These are phyloP conservation scores for Motacilla alba DNA, from an alignment of 2,113 vertebrate species.

Conservation along the genomic window DNA sequence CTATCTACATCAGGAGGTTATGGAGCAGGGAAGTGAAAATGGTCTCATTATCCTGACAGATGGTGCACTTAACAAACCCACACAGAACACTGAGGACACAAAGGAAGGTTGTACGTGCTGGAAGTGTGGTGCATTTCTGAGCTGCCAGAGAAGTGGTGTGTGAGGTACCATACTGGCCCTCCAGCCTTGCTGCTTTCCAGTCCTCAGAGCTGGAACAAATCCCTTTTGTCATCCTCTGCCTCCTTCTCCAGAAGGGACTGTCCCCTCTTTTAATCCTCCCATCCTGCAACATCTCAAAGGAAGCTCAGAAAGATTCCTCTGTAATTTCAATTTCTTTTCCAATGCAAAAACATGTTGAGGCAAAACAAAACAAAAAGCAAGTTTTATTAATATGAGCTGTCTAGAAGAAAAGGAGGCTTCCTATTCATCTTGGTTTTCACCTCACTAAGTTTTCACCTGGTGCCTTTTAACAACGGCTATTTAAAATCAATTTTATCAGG, in stretches of 20 bases:
- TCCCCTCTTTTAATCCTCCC: not conserved
- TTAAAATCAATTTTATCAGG: slow-evolving; percentile 34
- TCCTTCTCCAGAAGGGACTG: not conserved
- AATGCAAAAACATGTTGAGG: not conserved
- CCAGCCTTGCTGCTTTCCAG: not conserved
- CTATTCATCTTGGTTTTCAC: not conserved
- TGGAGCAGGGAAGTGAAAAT: slow-evolving; percentile 5
- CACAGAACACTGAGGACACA: not conserved
- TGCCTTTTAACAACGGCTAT: not conserved
- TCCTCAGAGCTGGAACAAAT: not conserved
- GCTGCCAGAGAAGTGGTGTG: not conserved
- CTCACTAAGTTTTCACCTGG: not conserved
- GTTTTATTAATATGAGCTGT: not conserved
- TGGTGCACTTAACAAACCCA: not conserved
- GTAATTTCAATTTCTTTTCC: not conserved
- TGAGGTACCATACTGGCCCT: not conserved
- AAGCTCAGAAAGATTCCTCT: not conserved
- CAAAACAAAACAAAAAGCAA: not conserved
- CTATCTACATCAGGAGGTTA: not conserved
- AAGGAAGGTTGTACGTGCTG: not conserved
- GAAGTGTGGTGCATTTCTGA: not conserved
- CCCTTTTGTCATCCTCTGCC: not conserved
- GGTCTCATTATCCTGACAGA: slow-evolving; percentile 12
- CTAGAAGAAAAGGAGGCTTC: not conserved
- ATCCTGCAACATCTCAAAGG: not conserved